Evolutionary conservation across 2,888 invertebrate genomes (phyloP).

Genomic region (Koerneria pararmatus): DNA sequence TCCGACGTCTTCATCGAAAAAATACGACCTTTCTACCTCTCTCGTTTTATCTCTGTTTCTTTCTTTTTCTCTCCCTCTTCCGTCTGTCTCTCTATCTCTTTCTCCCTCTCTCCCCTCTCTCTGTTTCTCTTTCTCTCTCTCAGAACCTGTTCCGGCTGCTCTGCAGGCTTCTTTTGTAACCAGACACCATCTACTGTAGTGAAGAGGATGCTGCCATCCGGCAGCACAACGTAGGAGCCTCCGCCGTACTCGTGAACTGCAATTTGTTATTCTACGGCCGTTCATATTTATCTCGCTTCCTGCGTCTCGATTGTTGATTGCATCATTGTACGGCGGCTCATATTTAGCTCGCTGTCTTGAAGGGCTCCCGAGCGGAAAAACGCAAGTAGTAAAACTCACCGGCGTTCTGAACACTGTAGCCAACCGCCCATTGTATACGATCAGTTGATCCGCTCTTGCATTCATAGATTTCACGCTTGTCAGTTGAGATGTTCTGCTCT

Average conservation of each 20-base stretch:
- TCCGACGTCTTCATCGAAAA: slow-evolving; percentile 29
- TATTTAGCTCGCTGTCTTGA: no score
- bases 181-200: slow-evolving; percentile 28
- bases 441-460: background rate
- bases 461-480: slow-evolving; percentile 30
- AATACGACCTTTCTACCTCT: background rate
- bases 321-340: no score
- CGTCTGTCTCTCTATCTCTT: no score
- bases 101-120: background rate
- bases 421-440: slow-evolving; percentile 32
- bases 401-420: slow-evolving; percentile 32
- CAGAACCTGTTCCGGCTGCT: slow-evolving; percentile 8
- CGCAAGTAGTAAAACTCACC: slow-evolving; percentile 7
- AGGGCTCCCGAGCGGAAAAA: background rate
- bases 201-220: slow-evolving; percentile 45
- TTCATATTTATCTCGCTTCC: no score
- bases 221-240: slow-evolving; percentile 58
- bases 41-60: background rate
- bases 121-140: no score
- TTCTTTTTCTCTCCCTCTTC: background rate
- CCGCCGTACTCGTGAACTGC: slow-evolving; percentile 63
- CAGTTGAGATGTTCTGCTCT: slow-evolving; percentile 41
- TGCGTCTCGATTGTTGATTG: no score
- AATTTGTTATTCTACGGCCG: background rate
- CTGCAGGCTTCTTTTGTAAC: slow-evolving; percentile 3